Conservation (phyloP, 2,888 invertebrate genomes). For the Barypeithes pellucidus region DNA sequence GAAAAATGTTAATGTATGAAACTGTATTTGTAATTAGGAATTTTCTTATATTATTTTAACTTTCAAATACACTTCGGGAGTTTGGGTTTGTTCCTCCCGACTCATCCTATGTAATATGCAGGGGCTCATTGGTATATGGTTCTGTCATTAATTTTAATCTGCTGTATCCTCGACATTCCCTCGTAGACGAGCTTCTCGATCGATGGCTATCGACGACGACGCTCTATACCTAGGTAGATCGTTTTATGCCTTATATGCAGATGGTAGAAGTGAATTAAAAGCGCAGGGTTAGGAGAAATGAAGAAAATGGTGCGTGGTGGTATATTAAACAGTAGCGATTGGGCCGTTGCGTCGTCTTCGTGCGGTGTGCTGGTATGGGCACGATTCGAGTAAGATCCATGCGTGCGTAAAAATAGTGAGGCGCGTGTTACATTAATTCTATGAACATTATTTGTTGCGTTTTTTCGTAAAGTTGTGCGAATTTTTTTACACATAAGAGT, state of each 20-base stretch:
- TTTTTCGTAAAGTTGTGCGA: not conserved
- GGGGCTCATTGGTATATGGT: too few relatives aligned
- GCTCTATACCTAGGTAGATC: conserved; percentile 20
- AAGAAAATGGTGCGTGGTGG: conserved; percentile 23
- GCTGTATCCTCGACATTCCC: not conserved
- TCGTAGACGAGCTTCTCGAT: not conserved
- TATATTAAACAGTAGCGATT: conserved; percentile 11
- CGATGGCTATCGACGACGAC: too few relatives aligned
- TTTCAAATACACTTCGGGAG: too few relatives aligned
- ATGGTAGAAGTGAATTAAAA: conserved; percentile 12
- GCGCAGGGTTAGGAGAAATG: not conserved
- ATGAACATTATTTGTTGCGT: not conserved
- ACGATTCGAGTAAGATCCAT: not conserved
- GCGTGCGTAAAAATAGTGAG: not conserved
- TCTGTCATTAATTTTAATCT: too few relatives aligned
- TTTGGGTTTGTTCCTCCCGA: too few relatives aligned
- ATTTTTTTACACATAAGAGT: not conserved
- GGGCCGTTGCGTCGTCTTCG: not conserved
- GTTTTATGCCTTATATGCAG: not conserved
- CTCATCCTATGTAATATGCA: too few relatives aligned
- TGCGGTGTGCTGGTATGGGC: not conserved
- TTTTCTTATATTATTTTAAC: too few relatives aligned
- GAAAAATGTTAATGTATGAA: too few relatives aligned
- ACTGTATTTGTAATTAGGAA: too few relatives aligned
- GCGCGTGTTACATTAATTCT: not conserved